Percentiles rank a stretch among this genome's conserved stretches.
Conservation (phyloP, 2,113 vertebrate genomes). For the Sinocyclocheilus rhinocerous region DNA sequence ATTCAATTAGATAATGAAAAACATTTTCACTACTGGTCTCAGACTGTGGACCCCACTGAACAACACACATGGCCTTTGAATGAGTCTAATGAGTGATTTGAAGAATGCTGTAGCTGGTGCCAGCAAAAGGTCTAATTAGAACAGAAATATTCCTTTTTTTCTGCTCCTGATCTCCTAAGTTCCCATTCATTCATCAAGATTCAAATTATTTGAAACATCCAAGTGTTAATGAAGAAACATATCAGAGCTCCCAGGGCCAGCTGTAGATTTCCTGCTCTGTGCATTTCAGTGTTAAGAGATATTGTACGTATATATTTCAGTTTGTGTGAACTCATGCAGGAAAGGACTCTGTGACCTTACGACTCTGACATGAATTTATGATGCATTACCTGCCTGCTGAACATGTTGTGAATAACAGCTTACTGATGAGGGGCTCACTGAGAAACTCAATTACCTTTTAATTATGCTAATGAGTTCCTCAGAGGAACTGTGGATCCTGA, state of each 20-base stretch:
- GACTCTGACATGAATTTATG: conserved; percentile 28
- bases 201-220: too few species aligned
- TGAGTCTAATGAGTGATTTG: too few species aligned
- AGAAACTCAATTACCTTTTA: conserved; percentile 49
- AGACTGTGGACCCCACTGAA: background rate
- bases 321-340: conserved; percentile 23
- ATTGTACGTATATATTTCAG: background rate
- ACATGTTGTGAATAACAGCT: conserved; percentile 34
- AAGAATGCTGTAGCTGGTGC: too few species aligned
- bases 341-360: conserved; percentile 76
- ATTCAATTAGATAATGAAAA: background rate
- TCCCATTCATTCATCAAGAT: too few species aligned
- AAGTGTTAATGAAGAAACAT: too few species aligned
- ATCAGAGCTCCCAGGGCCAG: too few species aligned
- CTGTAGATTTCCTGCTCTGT: too few species aligned
- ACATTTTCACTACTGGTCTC: background rate
- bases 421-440: conserved; percentile 23
- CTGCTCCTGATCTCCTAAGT: too few species aligned
- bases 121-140: too few species aligned
- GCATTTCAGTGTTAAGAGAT: background rate
- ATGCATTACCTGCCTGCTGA: background rate
- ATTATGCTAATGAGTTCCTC: conserved; percentile 43
- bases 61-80: background rate
- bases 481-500: conserved; percentile 21
- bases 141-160: too few species aligned